phyloP scores from a whole-genome alignment of 2,888 invertebrate species.

The Proisotoma minuta region DNA sequence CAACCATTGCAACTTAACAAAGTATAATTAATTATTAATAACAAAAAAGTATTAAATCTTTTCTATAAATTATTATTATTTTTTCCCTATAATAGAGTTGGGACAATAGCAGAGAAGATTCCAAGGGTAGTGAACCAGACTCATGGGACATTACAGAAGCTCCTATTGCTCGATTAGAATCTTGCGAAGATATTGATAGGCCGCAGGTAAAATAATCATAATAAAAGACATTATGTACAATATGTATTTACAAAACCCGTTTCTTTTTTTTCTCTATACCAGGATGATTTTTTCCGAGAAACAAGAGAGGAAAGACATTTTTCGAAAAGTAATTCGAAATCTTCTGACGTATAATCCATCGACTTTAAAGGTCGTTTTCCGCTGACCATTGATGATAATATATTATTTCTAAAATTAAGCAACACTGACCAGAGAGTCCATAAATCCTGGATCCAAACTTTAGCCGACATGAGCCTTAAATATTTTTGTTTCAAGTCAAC shows the following conservation, averaged over 20 bases:
- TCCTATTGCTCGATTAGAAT: conserved; percentile 63
- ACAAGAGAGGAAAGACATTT: conserved; percentile 33
- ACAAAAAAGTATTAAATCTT: neutral
- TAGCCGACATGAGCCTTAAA: too few species aligned
- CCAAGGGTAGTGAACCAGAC: conserved; percentile 47
- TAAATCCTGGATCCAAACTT: too few species aligned
- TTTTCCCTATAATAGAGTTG: conserved; percentile 23
- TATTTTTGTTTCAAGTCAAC: too few species aligned
- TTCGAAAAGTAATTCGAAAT: conserved; percentile 45
- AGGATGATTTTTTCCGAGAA: conserved; percentile 42
- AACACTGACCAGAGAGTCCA: too few species aligned
- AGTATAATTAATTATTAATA: too few species aligned
- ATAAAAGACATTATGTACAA: too few species aligned
- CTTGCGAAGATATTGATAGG: conserved; percentile 62
- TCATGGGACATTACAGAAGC: conserved; percentile 51
- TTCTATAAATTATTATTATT: neutral
- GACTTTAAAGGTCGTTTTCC: neutral
- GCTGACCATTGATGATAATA: neutral
- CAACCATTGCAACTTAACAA: neutral
- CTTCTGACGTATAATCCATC: conserved; percentile 40
- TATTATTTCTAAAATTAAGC: too few species aligned
- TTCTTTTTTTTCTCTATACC: neutral
- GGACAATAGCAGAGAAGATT: conserved; percentile 46
- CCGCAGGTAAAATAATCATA: conserved; percentile 53
- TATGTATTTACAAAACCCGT: too few species aligned